A percentile compares a stretch with the other conserved stretches of the same genome.
Evolutionary conservation across 2,797 vertebrate species (phyloP).

Genomic region (Chromobotia macracanthus): DNA sequence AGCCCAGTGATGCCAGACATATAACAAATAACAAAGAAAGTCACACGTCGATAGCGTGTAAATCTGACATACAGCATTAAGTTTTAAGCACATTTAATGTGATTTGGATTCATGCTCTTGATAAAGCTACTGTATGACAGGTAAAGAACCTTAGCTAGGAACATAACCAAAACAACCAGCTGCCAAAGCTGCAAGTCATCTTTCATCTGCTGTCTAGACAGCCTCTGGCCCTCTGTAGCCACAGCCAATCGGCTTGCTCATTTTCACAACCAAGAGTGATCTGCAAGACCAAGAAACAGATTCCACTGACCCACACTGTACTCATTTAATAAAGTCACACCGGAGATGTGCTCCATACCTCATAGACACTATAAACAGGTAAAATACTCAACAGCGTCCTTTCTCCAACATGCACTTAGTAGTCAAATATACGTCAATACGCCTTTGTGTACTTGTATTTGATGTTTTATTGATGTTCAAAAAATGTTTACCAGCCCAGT

Average conservation of each 20-base stretch:
- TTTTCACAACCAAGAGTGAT: conserved; percentile 42
- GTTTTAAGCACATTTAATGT: conserved; percentile 5
- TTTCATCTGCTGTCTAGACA: conserved; percentile 74
- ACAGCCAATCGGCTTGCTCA: conserved; percentile 45
- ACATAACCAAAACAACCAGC: conserved; percentile 55
- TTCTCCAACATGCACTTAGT: neutral
- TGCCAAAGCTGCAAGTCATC: conserved; percentile 63
- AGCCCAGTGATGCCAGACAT: neutral
- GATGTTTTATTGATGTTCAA: conserved; percentile 66
- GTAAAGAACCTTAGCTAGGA: conserved; percentile 35
- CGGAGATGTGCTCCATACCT: neutral
- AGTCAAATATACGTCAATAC: too few relatives aligned
- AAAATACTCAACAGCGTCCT: neutral
- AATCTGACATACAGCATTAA: conserved; percentile 21
- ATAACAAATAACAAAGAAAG: conserved; percentile 4
- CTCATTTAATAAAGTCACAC: neutral
- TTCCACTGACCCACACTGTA: conserved; percentile 23
- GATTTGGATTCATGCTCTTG: conserved; percentile 31
- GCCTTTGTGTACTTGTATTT: too few relatives aligned
- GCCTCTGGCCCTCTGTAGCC: conserved; percentile 59
- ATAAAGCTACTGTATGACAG: conserved; percentile 29
- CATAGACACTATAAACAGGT: conserved; percentile 5
- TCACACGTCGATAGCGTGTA: neutral
- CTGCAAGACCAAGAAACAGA: conserved; percentile 31
- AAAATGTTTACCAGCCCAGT: conserved; percentile 65